These are phyloP conservation scores for Petaurus breviceps DNA, from an alignment of 2,113 vertebrate genomes.

Conservation along the genomic window DNA sequence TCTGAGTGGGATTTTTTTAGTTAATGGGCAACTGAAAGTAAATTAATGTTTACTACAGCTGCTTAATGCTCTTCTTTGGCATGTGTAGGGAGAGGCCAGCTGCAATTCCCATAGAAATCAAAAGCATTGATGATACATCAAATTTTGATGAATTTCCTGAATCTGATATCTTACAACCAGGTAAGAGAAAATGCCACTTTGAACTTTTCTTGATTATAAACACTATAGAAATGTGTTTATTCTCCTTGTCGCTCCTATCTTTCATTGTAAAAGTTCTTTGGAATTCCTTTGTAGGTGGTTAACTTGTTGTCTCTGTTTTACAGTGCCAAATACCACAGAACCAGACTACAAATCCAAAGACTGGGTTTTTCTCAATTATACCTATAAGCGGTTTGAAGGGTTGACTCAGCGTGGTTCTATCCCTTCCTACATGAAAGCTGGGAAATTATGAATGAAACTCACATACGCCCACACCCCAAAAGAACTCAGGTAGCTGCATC, in stretches of 20 bases:
- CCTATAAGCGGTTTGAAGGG: conserved; percentile 99
- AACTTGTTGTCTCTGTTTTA: conserved; percentile 50
- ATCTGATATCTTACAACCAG: conserved; percentile 98
- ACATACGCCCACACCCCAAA: conserved; percentile 37
- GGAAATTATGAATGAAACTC: conserved; percentile 88
- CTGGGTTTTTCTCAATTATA: conserved; percentile 99
- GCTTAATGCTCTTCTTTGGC: conserved; percentile 29
- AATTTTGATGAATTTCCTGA: conserved; percentile 98
- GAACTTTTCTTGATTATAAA: background rate
- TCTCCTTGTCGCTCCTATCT: background rate
- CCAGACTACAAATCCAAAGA: conserved; percentile 99
- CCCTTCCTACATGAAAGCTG: conserved; percentile 96
- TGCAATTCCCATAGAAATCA: conserved; percentile 97
- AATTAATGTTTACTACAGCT: conserved; percentile 23
- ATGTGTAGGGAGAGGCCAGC: conserved; percentile 92
- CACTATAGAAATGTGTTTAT: background rate
- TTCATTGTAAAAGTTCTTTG: background rate
- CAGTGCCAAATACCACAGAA: conserved; percentile 93
- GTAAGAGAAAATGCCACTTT: conserved; percentile 79
- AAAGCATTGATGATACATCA: conserved; percentile 97
- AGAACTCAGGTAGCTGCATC: conserved; percentile 84
- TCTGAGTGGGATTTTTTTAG: background rate
- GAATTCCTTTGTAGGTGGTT: conserved; percentile 38
- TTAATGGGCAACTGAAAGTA: conserved; percentile 22
- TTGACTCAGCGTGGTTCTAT: conserved; percentile 97